Evolutionary conservation across 2,888 invertebrate species (phyloP), one percentile per base, ranked within the genome.

Genomic region (Lepidocyrtoides sp.): DNA sequence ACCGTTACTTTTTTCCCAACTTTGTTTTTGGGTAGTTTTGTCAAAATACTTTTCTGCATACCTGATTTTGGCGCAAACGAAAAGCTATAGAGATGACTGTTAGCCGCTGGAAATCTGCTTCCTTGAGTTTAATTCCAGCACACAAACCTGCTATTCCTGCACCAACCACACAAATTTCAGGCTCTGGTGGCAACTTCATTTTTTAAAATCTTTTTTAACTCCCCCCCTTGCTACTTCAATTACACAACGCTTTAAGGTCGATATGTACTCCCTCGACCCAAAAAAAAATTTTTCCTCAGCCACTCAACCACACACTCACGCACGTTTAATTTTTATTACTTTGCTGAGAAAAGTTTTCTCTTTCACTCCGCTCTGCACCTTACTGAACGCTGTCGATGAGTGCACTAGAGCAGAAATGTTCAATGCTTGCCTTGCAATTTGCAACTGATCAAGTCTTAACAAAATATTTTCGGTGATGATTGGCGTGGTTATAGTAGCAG

Each of bases 11-110:
- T n/a, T n/a, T n/a, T n/a, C n/a, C n/a, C n/a, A n/a, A n/a, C n/a
- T n/a, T n/a, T n/a, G n/a, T n/a, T n/a, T n/a, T n/a, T n/a, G n/a
- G n/a, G n/a, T n/a, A n/a, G n/a, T n/a, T n/a, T n/a, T n/a, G n/a
- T n/a, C n/a, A 41, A 72, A 1, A 17, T 32, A 26, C 12, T 79
- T 54, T 79, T 26, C 0, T 32, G 2, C 17, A 29, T 75, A 93
- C 93, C 84, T 88, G 92, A 26, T 79, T 93, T 92, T 12, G 86
- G 91, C 23, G 86, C 92, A 82, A 93, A 93, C 8, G 92, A 92
- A 32, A 75, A 92, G 32, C 91, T 88, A 83, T 92, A 93, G 2
- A 85, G 17, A 60, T 84, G 87, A 48, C 91, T 90, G 91, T 92
- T 23, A 91, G 87, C 2, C 72, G 84, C 0, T 54, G 63, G 1